A percentile compares a stretch with the other conserved stretches of the same genome.
Evolutionary conservation across 2,888 invertebrate species (phyloP).

Genomic region (Epiblema foenella): DNA sequence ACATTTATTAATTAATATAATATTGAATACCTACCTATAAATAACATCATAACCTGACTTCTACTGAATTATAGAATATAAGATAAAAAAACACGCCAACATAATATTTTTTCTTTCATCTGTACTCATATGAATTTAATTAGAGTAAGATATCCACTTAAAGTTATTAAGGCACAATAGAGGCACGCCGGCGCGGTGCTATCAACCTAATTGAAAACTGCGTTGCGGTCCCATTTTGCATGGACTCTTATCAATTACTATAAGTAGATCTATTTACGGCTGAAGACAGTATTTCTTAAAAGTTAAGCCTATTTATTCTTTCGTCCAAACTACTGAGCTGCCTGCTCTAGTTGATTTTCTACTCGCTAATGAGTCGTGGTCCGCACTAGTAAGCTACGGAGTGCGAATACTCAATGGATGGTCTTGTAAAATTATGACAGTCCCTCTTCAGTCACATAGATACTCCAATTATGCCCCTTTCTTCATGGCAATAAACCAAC

Average conservation of each 20-base stretch:
- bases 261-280: slow-evolving; percentile 12
- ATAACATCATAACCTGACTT: slow-evolving; percentile 11
- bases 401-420: neutral
- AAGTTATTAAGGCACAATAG: slow-evolving; percentile 77
- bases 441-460: neutral
- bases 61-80: slow-evolving; percentile 5
- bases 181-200: slow-evolving; percentile 57
- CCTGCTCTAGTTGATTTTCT: neutral
- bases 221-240: slow-evolving; percentile 55
- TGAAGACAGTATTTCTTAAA: neutral
- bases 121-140: slow-evolving; percentile 52
- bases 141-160: slow-evolving; percentile 71
- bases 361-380: neutral
- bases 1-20: neutral
- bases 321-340: neutral
- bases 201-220: slow-evolving; percentile 76
- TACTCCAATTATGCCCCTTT: neutral
- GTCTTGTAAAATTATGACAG: neutral
- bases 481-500: neutral
- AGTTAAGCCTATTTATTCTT: neutral
- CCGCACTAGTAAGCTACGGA: neutral
- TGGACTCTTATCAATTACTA: slow-evolving; percentile 39
- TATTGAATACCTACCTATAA: neutral
- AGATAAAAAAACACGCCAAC: neutral
- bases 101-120: slow-evolving; percentile 36